phyloP scores from a whole-genome alignment of 2,113 vertebrate species.

The Promerops cafer region DNA sequence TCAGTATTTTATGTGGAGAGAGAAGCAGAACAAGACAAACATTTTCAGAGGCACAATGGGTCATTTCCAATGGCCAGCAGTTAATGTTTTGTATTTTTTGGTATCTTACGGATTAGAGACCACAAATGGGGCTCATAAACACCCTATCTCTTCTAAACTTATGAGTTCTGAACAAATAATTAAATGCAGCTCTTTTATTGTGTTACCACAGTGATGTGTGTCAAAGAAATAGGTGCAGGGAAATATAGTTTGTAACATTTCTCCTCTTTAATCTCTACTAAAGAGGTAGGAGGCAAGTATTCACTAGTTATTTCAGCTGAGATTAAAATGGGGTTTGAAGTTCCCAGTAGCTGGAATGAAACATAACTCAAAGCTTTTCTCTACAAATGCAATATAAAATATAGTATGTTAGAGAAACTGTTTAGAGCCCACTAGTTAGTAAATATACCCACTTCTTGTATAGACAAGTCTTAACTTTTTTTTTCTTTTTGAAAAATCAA shows the following conservation, averaged over 20 bases:
- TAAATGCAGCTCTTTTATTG: background rate
- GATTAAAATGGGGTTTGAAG: background rate
- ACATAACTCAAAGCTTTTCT: background rate
- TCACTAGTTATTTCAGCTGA: background rate
- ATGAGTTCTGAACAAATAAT: slow-evolving; percentile 23
- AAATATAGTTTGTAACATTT: background rate
- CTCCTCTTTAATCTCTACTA: background rate
- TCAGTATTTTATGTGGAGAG: background rate
- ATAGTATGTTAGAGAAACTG: background rate
- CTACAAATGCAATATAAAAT: background rate
- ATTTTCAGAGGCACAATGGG: background rate
- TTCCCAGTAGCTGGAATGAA: background rate
- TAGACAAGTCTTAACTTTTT: slow-evolving; percentile 60
- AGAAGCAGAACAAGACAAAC: background rate
- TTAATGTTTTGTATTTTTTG: background rate
- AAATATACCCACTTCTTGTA: slow-evolving; percentile 49
- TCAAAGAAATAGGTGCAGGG: background rate
- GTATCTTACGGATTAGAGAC: background rate
- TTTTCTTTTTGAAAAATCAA: slow-evolving; percentile 39
- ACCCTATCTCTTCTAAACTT: background rate
- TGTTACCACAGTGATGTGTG: background rate
- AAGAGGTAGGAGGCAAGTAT: background rate
- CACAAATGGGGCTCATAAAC: background rate
- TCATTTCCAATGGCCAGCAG: background rate
- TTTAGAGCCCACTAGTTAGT: slow-evolving; percentile 51